Percentiles rank a stretch among this genome's conserved stretches.
These are phyloP conservation scores for Sebastiscus tertius DNA, from an alignment of 2,797 vertebrate genomes.

Conservation along the genomic window DNA sequence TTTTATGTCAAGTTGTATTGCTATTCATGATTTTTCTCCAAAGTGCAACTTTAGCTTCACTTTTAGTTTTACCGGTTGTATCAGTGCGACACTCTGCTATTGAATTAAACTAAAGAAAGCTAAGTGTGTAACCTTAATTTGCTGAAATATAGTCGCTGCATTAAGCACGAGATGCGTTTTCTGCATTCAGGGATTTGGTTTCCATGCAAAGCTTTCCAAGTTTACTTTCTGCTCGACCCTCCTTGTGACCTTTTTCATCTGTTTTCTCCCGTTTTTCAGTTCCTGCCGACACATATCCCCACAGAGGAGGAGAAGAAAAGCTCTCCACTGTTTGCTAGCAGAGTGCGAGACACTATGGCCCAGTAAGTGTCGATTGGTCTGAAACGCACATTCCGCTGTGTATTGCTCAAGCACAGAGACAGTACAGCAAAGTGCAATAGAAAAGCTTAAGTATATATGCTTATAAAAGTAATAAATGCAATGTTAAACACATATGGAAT, in stretches of 20 bases:
- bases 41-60: not conserved
- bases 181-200: not conserved
- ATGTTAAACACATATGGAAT: not conserved
- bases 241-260: not conserved
- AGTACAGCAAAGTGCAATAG: not conserved
- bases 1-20: not conserved
- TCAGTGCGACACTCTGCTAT: not conserved
- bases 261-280: slow-evolving; percentile 78
- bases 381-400: not conserved
- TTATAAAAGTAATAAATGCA: not conserved
- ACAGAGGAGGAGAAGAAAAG: slow-evolving; percentile 90
- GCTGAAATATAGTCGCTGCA: not conserved
- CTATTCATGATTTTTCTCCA: not conserved
- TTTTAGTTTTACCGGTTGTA: not conserved
- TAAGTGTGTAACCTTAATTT: not conserved
- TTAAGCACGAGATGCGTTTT: not conserved
- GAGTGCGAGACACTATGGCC: slow-evolving; percentile 91
- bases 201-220: not conserved
- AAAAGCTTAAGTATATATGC: not conserved
- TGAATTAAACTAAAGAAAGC: not conserved
- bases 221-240: slow-evolving; percentile 10
- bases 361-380: slow-evolving; percentile 80
- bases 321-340: slow-evolving; percentile 86
- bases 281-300: slow-evolving; percentile 90
- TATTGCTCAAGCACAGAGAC: not conserved